phyloP scores from a whole-genome alignment of 1,140 invertebrate genomes.

The Cherax quadricarinatus region DNA sequence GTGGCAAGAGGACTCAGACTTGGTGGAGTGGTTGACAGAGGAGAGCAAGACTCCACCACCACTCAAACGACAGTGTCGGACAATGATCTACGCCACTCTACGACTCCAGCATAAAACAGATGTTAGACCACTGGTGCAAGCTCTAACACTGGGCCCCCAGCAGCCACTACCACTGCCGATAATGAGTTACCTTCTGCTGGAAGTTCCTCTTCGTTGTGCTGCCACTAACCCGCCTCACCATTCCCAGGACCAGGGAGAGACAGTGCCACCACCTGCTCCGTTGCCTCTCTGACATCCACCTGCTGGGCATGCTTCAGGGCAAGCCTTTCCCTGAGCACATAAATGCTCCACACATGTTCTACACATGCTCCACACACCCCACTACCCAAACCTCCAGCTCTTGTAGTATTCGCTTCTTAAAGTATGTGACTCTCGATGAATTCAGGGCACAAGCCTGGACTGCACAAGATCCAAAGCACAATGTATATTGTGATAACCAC shows the following conservation, averaged over 20 bases:
- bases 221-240: neutral
- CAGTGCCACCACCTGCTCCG: neutral
- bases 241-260: neutral
- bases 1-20: neutral
- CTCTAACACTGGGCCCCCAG: neutral
- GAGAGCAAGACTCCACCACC: constrained; percentile 16
- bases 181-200: constrained; percentile 2
- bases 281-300: neutral
- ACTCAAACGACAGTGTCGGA: constrained; percentile 34
- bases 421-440: neutral
- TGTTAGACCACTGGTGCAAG: constrained; percentile 26
- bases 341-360: neutral
- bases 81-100: constrained; percentile 16
- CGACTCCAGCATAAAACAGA: constrained; percentile 13
- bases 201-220: neutral
- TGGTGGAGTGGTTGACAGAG: constrained; percentile 14
- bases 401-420: neutral
- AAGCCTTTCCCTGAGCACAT: neutral
- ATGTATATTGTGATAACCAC: too few species aligned
- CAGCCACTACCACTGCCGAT: neutral
- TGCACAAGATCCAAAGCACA: too few species aligned
- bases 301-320: neutral
- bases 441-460: too few species aligned
- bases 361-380: neutral
- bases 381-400: neutral